phyloP scores from a whole-genome alignment of 2,888 invertebrate genomes.

The Leptarthrus brevirostris region DNA sequence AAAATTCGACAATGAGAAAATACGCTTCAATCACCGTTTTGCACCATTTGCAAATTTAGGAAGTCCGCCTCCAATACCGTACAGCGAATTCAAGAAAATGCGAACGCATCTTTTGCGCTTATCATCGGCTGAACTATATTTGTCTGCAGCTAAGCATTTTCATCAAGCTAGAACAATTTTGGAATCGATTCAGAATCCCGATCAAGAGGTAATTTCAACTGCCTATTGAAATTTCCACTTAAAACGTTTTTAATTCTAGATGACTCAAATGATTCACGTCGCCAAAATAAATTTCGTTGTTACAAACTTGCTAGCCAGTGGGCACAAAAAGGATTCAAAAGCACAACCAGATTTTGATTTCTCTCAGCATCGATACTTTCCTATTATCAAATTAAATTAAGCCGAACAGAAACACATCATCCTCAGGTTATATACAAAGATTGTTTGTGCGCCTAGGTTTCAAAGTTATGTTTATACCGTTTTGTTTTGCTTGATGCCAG shows the following conservation, averaged over 20 bases:
- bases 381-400: constrained; percentile 79
- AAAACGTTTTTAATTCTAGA: constrained; percentile 69
- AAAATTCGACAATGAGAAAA: constrained; percentile 92
- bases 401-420: neutral
- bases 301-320: constrained; percentile 89
- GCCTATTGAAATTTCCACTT: too few species aligned
- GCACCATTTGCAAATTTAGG: constrained; percentile 87
- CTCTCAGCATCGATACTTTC: constrained; percentile 88
- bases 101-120: constrained; percentile 75
- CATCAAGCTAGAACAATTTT: constrained; percentile 88
- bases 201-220: constrained; percentile 75
- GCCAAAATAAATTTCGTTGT: constrained; percentile 97
- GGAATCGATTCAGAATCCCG: constrained; percentile 84
- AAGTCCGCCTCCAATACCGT: constrained; percentile 91
- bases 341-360: constrained; percentile 93
- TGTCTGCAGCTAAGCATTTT: constrained; percentile 90
- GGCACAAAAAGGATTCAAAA: constrained; percentile 88
- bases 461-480: constrained; percentile 12
- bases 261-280: constrained; percentile 85
- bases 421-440: constrained; percentile 9
- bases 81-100: constrained; percentile 88
- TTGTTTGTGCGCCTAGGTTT: constrained; percentile 19
- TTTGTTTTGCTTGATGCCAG: neutral
- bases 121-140: constrained; percentile 74
- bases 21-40: constrained; percentile 94